Percentiles rank a stretch among this genome's conserved stretches.
Conservation (phyloP, 2,113 vertebrate genomes). For the Podocnemis expansa region DNA sequence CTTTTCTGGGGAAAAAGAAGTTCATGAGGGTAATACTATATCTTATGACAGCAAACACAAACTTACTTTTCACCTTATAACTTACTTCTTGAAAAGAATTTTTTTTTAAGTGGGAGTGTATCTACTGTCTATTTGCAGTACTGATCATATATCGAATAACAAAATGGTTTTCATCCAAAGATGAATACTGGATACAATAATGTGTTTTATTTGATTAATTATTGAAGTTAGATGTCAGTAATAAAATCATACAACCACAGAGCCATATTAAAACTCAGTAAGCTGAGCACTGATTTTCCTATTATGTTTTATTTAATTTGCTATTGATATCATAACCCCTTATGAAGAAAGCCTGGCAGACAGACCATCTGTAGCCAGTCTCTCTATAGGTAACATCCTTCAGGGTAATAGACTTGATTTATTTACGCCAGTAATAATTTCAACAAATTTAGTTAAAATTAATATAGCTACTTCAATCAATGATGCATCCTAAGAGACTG, state of each 20-base stretch:
- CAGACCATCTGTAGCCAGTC: background rate
- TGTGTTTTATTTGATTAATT: background rate
- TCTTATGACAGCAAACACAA: background rate
- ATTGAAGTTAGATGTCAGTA: background rate
- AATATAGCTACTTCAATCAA: background rate
- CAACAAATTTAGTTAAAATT: background rate
- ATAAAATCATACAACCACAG: background rate
- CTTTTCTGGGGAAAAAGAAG: background rate
- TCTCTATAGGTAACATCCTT: background rate
- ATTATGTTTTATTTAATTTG: background rate
- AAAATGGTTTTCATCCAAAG: background rate
- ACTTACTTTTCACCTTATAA: background rate
- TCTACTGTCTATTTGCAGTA: background rate
- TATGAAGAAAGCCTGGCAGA: background rate
- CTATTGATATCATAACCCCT: background rate
- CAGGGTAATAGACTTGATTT: background rate
- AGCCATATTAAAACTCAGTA: background rate
- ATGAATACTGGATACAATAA: background rate
- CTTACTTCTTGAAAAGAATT: background rate
- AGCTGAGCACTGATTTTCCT: background rate
- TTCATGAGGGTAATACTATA: background rate
- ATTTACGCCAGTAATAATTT: background rate
- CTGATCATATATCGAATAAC: background rate
- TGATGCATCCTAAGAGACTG: background rate
- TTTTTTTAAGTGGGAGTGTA: background rate